These are phyloP conservation scores for Trachemys scripta DNA, from an alignment of 2,113 vertebrate species.

Conservation along the genomic window DNA sequence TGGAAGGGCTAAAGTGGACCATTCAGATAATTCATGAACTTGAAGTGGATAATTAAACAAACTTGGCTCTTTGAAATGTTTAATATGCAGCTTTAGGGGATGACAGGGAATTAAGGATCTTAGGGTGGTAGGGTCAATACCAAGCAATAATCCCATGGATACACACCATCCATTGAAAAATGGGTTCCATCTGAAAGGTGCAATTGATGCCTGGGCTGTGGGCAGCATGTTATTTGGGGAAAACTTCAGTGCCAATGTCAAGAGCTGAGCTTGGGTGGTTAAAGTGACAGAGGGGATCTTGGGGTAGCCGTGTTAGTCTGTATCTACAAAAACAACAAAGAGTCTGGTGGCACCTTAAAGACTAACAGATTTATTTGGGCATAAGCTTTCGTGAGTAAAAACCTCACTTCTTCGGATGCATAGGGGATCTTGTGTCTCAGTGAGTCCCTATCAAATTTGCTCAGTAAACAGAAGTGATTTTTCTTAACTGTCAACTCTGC, in stretches of 20 bases:
- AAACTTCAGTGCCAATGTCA: background rate
- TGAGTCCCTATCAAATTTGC: background rate
- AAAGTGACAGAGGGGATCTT: background rate
- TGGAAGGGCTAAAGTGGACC: background rate
- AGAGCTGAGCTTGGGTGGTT: background rate
- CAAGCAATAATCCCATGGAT: background rate
- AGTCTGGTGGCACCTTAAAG: no score
- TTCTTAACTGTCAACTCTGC: background rate
- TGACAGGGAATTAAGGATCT: background rate
- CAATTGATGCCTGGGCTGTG: background rate
- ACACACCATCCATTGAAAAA: background rate
- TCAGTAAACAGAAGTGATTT: background rate
- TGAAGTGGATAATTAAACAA: background rate
- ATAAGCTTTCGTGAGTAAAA: no score
- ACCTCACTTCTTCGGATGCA: no score
- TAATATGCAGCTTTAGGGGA: background rate
- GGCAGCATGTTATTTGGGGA: rapidly evolving
- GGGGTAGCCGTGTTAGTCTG: no score
- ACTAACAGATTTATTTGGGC: no score
- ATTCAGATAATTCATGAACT: background rate
- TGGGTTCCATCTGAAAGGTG: rapidly evolving
- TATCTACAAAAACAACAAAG: no score
- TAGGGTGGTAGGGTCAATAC: background rate
- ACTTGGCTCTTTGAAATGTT: background rate
- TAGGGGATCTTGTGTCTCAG: background rate